These are phyloP conservation scores for Hydrotaea diabolus DNA, from an alignment of 2,888 invertebrate species.

Conservation along the genomic window DNA sequence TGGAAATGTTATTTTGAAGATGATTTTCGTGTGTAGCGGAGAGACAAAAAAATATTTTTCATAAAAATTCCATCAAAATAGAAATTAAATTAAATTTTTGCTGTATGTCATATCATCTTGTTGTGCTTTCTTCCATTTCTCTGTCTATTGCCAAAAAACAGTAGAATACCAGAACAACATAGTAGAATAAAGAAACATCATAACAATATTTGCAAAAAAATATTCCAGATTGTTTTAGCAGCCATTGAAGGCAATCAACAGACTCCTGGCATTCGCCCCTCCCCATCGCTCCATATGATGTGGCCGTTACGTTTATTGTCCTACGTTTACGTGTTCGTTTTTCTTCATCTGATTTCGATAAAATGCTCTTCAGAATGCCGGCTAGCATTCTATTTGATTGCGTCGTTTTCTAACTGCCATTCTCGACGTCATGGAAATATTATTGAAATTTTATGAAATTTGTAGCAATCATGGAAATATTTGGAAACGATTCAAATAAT, in stretches of 20 bases:
- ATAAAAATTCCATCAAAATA: conserved; percentile 37
- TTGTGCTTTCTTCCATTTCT: neutral
- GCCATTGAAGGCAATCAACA: neutral
- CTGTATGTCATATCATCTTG: conserved; percentile 16
- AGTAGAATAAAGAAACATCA: neutral
- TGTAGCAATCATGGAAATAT: conserved; percentile 11
- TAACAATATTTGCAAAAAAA: neutral
- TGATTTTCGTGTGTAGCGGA: neutral
- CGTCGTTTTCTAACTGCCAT: conserved; percentile 1
- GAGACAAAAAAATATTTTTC: conserved; percentile 4
- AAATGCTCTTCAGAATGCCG: neutral
- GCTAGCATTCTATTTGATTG: conserved; percentile 7
- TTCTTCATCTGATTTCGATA: neutral
- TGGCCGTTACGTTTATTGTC: neutral
- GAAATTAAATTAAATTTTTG: conserved; percentile 36
- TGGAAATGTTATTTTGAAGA: too few species aligned
- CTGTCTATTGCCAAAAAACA: neutral
- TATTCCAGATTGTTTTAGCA: neutral
- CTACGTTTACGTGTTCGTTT: neutral
- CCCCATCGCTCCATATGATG: neutral
- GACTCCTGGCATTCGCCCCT: neutral
- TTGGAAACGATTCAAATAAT: conserved; percentile 16
- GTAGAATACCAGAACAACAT: neutral
- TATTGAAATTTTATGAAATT: conserved; percentile 19
- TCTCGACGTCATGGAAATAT: neutral